Conservation (phyloP, 2,797 vertebrate genomes). For the Tokudaia muenninki region DNA sequence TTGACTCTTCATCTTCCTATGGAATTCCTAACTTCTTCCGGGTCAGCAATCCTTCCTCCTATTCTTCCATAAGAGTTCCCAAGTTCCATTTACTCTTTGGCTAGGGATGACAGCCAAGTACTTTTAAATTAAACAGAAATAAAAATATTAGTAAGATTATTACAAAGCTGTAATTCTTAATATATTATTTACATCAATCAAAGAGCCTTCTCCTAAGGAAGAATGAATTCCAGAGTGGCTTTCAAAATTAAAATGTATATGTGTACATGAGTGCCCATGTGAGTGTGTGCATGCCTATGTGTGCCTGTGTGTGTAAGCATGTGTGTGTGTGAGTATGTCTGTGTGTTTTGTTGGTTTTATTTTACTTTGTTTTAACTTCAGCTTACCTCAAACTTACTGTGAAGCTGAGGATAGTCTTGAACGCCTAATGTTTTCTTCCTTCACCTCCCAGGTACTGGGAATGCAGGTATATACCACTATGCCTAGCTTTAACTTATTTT, state of each 20-base stretch:
- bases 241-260: background rate
- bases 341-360: background rate
- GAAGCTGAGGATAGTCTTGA: background rate
- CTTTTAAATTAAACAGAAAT: slow-evolving; percentile 2
- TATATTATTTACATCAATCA: background rate
- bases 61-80: background rate
- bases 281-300: background rate
- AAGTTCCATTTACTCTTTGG: background rate
- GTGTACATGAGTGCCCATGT: background rate
- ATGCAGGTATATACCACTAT: background rate
- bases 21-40: background rate
- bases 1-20: background rate
- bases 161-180: background rate
- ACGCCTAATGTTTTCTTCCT: background rate
- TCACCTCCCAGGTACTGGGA: background rate
- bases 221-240: slow-evolving; percentile 17
- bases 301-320: background rate
- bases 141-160: background rate
- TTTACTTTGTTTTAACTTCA: background rate
- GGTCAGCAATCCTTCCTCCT: background rate
- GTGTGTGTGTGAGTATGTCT: background rate
- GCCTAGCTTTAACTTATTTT: background rate
- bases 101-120: background rate
- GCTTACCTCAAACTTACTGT: background rate
- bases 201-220: background rate